Evolutionary conservation across 1,140 invertebrate genomes (phyloP), one percentile per base, ranked within the genome.

Genomic region (Brachionus rubens): DNA sequence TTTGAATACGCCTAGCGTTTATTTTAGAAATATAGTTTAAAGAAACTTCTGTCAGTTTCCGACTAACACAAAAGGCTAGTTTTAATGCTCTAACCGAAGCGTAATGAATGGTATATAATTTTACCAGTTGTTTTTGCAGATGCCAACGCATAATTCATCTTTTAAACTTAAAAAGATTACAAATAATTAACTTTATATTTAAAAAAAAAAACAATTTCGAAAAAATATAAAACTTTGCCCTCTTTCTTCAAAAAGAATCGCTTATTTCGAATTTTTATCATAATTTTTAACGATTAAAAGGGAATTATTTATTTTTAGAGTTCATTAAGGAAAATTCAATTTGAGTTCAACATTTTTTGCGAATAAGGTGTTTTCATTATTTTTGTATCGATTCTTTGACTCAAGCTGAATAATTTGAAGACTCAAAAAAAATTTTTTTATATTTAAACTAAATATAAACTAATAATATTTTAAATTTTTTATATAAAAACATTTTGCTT

Each of bases 181-280:
- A n/a, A n/a, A n/a, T n/a, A n/a, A n/a, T n/a, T n/a, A n/a, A n/a
- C n/a, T n/a, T n/a, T n/a, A n/a, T n/a, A n/a, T n/a, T n/a, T n/a
- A n/a, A n/a, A n/a, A n/a, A n/a, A 36, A n/a, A n/a, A n/a, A n/a
- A n/a, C n/a, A n/a, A n/a, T n/a, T n/a, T n/a, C n/a, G n/a, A n/a
- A n/a, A n/a, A n/a, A n/a, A n/a, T n/a, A n/a, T n/a, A n/a, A n/a
- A n/a, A n/a, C n/a, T n/a, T n/a, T n/a, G 19, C 26, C 26, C 26
- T 50, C 47, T 50, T 50, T 50, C 6, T 21, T 21, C 26, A 50
- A 50, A 50, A 50, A 24, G 47, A 50, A 50, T 0, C 19, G 47
- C 47, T 50, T 50, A 50, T 50, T 50, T 50, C 47, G 47, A 50
- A 50, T 50, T 50, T 50, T 50, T 50, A 50, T 50, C 47, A 50